Evolutionary conservation across 2,888 invertebrate genomes (phyloP), one percentile per base, ranked within the genome.

Genomic region (Pinctada fucata): DNA sequence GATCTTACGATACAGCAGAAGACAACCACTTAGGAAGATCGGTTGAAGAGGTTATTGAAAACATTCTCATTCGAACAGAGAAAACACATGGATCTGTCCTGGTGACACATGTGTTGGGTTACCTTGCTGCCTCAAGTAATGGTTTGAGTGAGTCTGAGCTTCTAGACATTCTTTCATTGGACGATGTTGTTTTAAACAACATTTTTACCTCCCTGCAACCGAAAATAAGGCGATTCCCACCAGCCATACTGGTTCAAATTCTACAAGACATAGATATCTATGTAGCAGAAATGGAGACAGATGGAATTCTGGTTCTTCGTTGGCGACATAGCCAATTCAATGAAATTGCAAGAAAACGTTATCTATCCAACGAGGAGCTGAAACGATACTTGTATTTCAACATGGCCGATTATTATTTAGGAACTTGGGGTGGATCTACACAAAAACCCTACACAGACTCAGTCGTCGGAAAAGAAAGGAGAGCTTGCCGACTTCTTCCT

Each of bases 381-480:
- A 69, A 70, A 5, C 8, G 72, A 5, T 79, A 83, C 63, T 82
- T 91, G 51, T 89, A 90, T 81, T 82, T 84, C 2, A 85, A 81
- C 45, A 86, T 91, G 47, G 87, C 90, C 6, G 90, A 91, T 73
- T 91, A 91, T 79, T 91, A 85, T 82, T 82, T 88, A 3, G 91
- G 91, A 3, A 86, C 81, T 49, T 91, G 91, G 90, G 84, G 88
- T 47, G 91, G 90, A 1, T 86, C 85, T 0, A 73, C 66, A 66
- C 83, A 84, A 75, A 91, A 91, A 81, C 87, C 90, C 2, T 89
- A 88, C 76, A 84, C 84, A 72, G 77, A 86, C 31, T 83, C 85
- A 31, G 80, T 84, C 10, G 80, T 73, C 3, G 82, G 82, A 45
- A 58, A 67, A 47, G 82, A 88, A 10, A 85, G 83, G 13, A 84